Evolutionary conservation across 1,140 invertebrate genomes (phyloP), one percentile per base, ranked within the genome.

Genomic region (Ectropis grisescens): DNA sequence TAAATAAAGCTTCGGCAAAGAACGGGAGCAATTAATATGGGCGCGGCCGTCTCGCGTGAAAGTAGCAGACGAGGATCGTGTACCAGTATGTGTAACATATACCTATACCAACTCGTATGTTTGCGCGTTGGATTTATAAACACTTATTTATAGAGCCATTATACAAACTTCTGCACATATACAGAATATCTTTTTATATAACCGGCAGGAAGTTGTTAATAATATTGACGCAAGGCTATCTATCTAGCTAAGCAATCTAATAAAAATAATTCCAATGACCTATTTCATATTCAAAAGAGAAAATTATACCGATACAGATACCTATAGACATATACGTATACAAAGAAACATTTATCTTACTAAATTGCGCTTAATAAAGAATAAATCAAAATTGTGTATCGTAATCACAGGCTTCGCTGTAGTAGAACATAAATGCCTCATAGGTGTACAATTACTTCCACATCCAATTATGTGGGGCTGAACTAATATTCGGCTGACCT

Each of bases 1-100:
- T 80, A 80, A 80, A 80, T 80, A 71, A 80, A 64, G 68, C 70
- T 78, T 78, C 67, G 58, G 28, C 64, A 60, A 74, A 69, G 72
- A 80, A 80, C 75, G 72, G 70, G 75, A 80, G 70, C 75, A 76
- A 81, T 81, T 76, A 81, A 78, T 68, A 68, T 81, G 69, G 75
- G 75, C 66, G 75, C 64, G 75, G 41, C 68, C 50, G 53, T 40
- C 55, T 58, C 47, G 54, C 58, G 71, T 74, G 72, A 78, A 81
- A 81, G 72, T 78, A 61, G 66, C 61, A 58, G 58, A 54, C 47
- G 46, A 39, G 47, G 45, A 47, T 47, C n/a, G n/a, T n/a, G n/a
- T n/a, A n/a, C n/a, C n/a, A n/a, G n/a, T n/a, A n/a, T n/a, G n/a
- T n/a, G n/a, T n/a, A n/a, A n/a, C 57, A 52, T 55, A 66, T 66